Evolutionary conservation across 2,113 vertebrate genomes (phyloP).

Genomic region (Ammodytes marinus): DNA sequence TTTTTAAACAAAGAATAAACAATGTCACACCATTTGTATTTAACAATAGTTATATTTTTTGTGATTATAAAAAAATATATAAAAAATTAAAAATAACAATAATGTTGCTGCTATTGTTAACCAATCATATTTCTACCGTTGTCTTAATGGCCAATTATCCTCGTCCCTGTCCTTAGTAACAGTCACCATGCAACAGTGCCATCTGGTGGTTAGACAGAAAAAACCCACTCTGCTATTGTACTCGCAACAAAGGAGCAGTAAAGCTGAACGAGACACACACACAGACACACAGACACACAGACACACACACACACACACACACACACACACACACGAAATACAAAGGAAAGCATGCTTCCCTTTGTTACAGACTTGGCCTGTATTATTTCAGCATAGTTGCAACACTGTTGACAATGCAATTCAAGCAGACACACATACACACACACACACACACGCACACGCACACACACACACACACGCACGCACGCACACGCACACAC

Average conservation of each 20-base stretch:
- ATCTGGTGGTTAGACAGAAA: slow-evolving; percentile 50
- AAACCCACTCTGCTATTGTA: slow-evolving; percentile 31
- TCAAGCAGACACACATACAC: slow-evolving; percentile 37
- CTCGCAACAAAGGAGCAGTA: slow-evolving; percentile 69
- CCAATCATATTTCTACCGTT: background rate
- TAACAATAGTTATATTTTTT: no score
- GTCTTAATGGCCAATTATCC: background rate
- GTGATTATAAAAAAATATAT: no score
- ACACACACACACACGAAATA: slow-evolving; percentile 35
- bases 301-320: background rate
- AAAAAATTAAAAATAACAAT: no score
- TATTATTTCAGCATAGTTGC: slow-evolving; percentile 51
- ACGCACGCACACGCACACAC: no score
- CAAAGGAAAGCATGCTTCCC: slow-evolving; percentile 67
- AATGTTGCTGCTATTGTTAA: background rate
- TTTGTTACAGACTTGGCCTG: slow-evolving; percentile 60
- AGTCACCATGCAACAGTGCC: background rate
- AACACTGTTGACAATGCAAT: slow-evolving; percentile 43
- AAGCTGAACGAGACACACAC: slow-evolving; percentile 51
- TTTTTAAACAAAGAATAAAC: no score
- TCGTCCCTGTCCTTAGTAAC: background rate
- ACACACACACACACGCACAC: background rate
- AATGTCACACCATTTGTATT: no score
- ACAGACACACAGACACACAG: background rate
- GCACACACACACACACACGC: no score